Evolutionary conservation across 2,113 vertebrate genomes (phyloP), one percentile per base, ranked within the genome.

Genomic region (Callochromis pleurospilus): DNA sequence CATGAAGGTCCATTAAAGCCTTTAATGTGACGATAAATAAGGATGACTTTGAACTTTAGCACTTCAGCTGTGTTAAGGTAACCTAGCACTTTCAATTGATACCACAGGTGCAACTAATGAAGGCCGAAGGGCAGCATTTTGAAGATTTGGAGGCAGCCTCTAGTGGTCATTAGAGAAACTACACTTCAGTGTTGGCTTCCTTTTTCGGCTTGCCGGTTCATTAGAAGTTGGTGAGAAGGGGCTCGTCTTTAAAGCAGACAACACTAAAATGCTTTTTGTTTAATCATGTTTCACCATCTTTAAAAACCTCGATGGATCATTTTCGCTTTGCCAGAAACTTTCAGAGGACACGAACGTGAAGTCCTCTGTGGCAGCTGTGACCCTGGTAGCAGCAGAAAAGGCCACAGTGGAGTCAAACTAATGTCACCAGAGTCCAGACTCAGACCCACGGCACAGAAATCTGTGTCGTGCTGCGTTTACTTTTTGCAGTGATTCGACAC

Each of bases 261-360:
- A 80, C 21, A 42, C 79, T 45, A 42, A 80, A 51, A 56, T 19
- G 8, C 3, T 0, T 80, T 80, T 29, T 58, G 5, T 42, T 9
- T 80, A 19, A 56, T 80, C n/a, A 12, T 5, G 36, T 56, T 55
- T 56, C 38, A 40, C 38, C 9, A 29, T 56, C 21, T 80, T 42
- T 42, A 58, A 56, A 56, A 80, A 42, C 14, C 33, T 11, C 2
- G 1, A 26, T 29, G 53, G 24, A 54, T 80, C 1, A 13, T 19
- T 24, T 58, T 38, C 0, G 36, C 53, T 80, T 40, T 42, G 45
- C 3, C 45, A 51, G 15, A 49, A 77, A 29, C 26, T n/a, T 77
- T 31, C 4, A 4, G 26, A 49, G 36, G 36, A 56, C 53, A 55
- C 0, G 14, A 29, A 4, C 21, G 2, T 24, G 33, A 40, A 40